phyloP scores from a whole-genome alignment of 2,113 vertebrate species.

The Marmota flaviventris region DNA sequence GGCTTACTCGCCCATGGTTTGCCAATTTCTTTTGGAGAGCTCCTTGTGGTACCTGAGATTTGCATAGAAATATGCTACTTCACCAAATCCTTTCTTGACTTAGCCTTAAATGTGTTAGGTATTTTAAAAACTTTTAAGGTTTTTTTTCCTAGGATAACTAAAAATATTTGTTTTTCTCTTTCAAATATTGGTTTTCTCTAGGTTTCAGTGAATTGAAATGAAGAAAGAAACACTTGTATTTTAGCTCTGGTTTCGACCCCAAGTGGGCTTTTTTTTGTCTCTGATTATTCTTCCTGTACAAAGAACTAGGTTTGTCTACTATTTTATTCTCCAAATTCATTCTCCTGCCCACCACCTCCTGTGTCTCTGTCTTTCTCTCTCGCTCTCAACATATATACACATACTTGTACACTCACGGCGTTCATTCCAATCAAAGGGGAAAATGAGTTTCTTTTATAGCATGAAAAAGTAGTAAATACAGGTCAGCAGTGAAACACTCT shows the following conservation, averaged over 20 bases:
- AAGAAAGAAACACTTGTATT: neutral
- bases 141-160: conserved; percentile 3
- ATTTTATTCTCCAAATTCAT: neutral
- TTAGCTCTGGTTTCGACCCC: neutral
- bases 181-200: conserved; percentile 35
- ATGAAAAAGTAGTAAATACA: conserved; percentile 28
- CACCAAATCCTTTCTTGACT: neutral
- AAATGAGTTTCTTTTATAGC: conserved; percentile 6
- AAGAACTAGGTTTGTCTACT: neutral
- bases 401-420: neutral
- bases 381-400: neutral
- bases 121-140: neutral
- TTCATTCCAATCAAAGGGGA: conserved; percentile 27
- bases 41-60: neutral
- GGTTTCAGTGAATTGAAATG: neutral
- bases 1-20: neutral
- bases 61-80: neutral
- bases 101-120: neutral
- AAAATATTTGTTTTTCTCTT: neutral
- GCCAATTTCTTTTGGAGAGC: neutral
- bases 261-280: neutral
- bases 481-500: conserved; percentile 27
- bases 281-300: neutral
- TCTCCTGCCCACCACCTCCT: neutral
- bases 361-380: neutral